Evolutionary conservation across 2,888 invertebrate species (phyloP).

Genomic region (Acanthoscelides obtectus): DNA sequence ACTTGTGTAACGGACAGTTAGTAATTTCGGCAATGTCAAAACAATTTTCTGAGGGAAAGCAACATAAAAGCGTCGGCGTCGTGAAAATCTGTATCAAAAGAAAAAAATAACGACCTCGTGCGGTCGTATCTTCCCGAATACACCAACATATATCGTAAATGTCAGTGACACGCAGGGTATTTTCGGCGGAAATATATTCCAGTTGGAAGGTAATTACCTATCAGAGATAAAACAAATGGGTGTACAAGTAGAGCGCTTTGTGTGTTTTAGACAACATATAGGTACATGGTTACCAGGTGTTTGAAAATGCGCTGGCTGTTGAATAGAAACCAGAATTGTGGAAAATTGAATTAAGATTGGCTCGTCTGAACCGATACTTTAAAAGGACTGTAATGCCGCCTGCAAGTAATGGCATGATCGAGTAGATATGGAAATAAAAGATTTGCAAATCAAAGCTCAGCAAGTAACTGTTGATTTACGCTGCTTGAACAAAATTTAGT

Average conservation of each 20-base stretch:
- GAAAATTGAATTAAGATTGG: not conserved
- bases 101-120: not conserved
- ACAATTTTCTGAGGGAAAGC: too few species aligned
- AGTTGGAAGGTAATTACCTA: not conserved
- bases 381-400: too few species aligned
- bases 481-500: too few species aligned
- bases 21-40: too few species aligned
- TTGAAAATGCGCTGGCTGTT: not conserved
- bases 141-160: not conserved
- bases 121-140: not conserved
- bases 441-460: too few species aligned
- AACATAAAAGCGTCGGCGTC: too few species aligned
- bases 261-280: not conserved
- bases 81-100: not conserved
- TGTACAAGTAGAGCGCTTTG: not conserved
- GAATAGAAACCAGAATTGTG: not conserved
- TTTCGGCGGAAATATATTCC: not conserved
- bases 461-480: too few species aligned
- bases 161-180: not conserved
- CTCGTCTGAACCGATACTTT: not conserved
- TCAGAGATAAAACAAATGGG: not conserved
- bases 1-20: too few species aligned
- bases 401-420: too few species aligned
- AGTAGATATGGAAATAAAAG: too few species aligned
- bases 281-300: too few species aligned